Evolutionary conservation across 2,888 invertebrate species (phyloP), one percentile per base, ranked within the genome.

Genomic region (Luffia ferchaultella): DNA sequence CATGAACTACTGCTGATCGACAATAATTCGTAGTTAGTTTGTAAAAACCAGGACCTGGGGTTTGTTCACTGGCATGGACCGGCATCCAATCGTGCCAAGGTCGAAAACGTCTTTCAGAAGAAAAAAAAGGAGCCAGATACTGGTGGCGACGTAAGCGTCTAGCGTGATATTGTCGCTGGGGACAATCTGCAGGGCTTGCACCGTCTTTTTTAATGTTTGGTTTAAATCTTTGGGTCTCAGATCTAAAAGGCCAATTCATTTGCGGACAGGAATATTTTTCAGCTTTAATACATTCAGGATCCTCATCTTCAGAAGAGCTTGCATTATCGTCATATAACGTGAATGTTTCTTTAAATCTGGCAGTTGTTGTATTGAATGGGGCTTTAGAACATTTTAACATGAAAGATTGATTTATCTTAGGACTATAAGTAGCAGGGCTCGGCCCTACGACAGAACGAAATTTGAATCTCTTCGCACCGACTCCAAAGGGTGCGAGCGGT

Each of bases 81-180:
- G 75, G 65, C 53, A 75, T 64, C 66, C 68, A 73, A 58, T 73
- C 65, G 56, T 65, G 59, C 80, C 82, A 80, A 16, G 72, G 70
- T 45, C 61, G 57, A 57, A 82, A 74, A 20, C 79, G 68, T 7
- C 64, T 68, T 53, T 75, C 70, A 16, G 79, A 77, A 16, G 73
- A 61, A 50, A 51, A 60, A 57, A 82, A 82, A 2, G 82, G 80
- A 18, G 71, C 65, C 40, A 51, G 45, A 44, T 59, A 57, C 59
- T 76, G 76, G 41, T 65, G 48, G 40, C 60, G 50, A 12, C 30
- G 18, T 20, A 58, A 51, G 54, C 67, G 64, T 46, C 53, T 48
- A 20, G 51, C 48, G 49, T 56, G 58, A 1, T 17, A 45, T 18
- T 30, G 54, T 2, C 41, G 12, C 52, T 60, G 62, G 1, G 63